Evolutionary conservation across 37 sponge, comb jelly and placozoan genomes (phyloP).

Genomic region (Tethya wilhelma): DNA sequence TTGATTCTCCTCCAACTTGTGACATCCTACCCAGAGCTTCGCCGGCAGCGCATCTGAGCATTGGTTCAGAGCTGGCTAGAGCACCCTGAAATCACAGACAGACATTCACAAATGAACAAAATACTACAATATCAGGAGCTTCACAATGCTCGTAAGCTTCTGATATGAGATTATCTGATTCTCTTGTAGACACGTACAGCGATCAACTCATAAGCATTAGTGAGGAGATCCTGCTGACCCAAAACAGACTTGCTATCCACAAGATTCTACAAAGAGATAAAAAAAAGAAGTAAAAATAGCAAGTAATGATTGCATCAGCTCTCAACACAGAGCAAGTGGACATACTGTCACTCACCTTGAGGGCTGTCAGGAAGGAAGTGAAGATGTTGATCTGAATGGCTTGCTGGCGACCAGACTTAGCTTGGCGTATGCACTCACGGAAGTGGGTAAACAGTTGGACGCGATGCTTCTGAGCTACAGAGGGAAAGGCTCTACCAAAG

Average conservation of each 20-base stretch:
- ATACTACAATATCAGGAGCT: conserved; percentile 15
- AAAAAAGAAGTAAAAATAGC: too few relatives aligned
- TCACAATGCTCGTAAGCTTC: conserved; percentile 64
- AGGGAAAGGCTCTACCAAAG: conserved; percentile 96
- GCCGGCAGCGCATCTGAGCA: conserved; percentile 91
- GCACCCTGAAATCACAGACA: conserved; percentile 51
- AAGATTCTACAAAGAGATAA: conserved; percentile 45
- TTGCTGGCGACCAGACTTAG: conserved; percentile 81
- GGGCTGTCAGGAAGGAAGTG: conserved; percentile 90
- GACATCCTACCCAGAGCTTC: conserved; percentile 93
- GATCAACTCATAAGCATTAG: conserved; percentile 66
- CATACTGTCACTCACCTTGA: conserved; percentile 68
- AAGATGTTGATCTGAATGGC: conserved; percentile 96
- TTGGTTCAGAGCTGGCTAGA: conserved; percentile 83
- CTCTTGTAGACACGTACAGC: conserved; percentile 57
- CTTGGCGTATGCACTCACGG: conserved; percentile 76
- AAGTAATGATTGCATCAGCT: too few relatives aligned
- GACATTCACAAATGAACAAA: neutral
- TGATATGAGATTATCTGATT: conserved; percentile 51
- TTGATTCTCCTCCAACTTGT: conserved; percentile 76
- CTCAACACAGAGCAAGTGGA: too few relatives aligned
- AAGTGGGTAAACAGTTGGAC: conserved; percentile 94
- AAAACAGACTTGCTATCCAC: conserved; percentile 60
- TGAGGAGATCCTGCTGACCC: conserved; percentile 65
- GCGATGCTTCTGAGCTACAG: conserved; percentile 85